Conservation (phyloP, 2,113 vertebrate genomes). For the Elaphurus davidianus region DNA sequence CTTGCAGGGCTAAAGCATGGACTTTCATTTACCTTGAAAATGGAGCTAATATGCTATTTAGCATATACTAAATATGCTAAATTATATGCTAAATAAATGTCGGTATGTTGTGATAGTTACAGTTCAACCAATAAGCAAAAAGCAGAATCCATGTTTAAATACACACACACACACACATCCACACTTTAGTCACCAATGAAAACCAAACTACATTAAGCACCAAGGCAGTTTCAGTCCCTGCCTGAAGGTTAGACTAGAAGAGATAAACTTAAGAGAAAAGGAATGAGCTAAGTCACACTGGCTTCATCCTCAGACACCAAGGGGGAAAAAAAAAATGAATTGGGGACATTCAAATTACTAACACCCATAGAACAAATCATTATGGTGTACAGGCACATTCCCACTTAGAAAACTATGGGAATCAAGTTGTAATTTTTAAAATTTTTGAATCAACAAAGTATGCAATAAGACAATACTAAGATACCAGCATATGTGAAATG, state of each 20-base stretch:
- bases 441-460: constrained; percentile 24
- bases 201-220: constrained; percentile 11
- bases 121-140: neutral
- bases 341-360: constrained; percentile 11
- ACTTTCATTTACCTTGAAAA: constrained; percentile 26
- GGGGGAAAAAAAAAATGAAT: constrained; percentile 1
- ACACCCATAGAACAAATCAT: neutral
- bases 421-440: constrained; percentile 9
- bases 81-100: neutral
- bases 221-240: neutral
- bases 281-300: neutral
- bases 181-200: constrained; percentile 33
- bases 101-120: neutral
- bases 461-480: neutral
- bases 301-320: constrained; percentile 39
- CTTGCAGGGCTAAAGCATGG: neutral
- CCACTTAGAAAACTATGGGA: neutral
- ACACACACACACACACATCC: neutral
- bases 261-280: neutral
- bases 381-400: neutral
- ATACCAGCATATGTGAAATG: constrained; percentile 15
- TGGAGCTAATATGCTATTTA: neutral
- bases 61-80: neutral
- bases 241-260: neutral
- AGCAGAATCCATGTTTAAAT: neutral